These are phyloP conservation scores for Myopa testacea DNA, from an alignment of 2,888 invertebrate species.

Conservation along the genomic window DNA sequence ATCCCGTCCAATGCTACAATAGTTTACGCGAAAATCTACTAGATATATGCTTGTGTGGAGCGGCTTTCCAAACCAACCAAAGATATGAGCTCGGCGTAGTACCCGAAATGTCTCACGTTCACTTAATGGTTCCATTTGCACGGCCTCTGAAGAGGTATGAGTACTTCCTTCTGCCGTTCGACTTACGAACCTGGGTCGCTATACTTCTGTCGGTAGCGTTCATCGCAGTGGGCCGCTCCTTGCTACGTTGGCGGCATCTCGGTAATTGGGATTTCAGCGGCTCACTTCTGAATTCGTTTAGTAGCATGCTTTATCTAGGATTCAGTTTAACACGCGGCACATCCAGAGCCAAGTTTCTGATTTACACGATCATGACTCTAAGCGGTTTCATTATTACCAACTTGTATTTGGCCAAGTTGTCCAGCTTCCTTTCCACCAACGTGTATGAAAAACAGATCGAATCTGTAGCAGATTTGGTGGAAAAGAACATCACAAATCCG, in stretches of 20 bases:
- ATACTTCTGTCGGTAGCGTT: conserved; percentile 5
- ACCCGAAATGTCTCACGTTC: neutral
- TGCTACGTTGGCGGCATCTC: neutral
- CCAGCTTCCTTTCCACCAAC: conserved; percentile 34
- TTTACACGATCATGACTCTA: conserved; percentile 1
- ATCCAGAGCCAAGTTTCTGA: too few relatives aligned
- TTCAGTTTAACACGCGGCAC: neutral
- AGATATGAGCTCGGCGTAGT: too few relatives aligned
- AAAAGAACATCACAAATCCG: conserved; percentile 24
- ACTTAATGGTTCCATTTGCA: conserved; percentile 44
- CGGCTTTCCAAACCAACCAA: neutral
- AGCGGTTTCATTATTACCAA: conserved; percentile 35
- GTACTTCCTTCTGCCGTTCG: conserved; percentile 50
- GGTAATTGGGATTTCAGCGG: conserved; percentile 31
- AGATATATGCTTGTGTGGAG: conserved; percentile 26
- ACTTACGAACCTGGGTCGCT: conserved; percentile 37
- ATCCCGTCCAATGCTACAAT: conserved; percentile 28
- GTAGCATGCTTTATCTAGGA: conserved; percentile 32
- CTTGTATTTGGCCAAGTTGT: conserved; percentile 29
- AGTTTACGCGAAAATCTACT: neutral
- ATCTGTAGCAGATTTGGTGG: conserved; percentile 25
- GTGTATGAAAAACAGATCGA: conserved; percentile 33
- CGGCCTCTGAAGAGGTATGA: conserved; percentile 46
- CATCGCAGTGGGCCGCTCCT: conserved; percentile 24
- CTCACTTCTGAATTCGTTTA: conserved; percentile 2